Percentiles rank a stretch among this genome's conserved stretches.
These are phyloP conservation scores for Platycercus adscitus DNA, from an alignment of 2,113 vertebrate species.

Conservation along the genomic window DNA sequence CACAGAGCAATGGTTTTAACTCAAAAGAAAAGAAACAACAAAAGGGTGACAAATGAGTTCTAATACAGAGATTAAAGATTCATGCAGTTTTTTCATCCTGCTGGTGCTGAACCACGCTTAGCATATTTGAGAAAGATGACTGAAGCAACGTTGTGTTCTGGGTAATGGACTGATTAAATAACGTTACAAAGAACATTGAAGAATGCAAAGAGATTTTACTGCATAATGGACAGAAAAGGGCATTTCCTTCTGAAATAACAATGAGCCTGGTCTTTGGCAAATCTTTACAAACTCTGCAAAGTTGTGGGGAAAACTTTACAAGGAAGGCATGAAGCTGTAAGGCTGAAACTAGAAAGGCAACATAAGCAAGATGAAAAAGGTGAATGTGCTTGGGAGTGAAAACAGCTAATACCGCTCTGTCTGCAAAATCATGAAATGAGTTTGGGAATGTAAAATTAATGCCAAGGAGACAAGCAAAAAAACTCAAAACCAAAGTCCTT, in stretches of 20 bases:
- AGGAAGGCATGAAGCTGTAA: background rate
- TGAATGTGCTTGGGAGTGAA: background rate
- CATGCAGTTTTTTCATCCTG: background rate
- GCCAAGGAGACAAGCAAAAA: background rate
- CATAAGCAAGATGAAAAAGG: background rate
- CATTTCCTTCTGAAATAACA: background rate
- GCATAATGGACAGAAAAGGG: background rate
- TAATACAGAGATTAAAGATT: background rate
- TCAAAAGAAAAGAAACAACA: background rate
- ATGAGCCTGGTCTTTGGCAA: background rate
- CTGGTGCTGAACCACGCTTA: background rate
- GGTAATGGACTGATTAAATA: conserved; percentile 27
- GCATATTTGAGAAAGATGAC: background rate
- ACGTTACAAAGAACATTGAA: background rate
- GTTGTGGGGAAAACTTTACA: background rate
- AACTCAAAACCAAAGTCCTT: background rate
- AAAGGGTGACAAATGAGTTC: background rate
- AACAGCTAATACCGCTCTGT: fast-evolving
- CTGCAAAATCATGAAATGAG: background rate
- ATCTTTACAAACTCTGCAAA: background rate
- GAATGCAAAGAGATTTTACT: background rate
- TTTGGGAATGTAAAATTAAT: background rate
- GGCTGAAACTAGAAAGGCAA: background rate
- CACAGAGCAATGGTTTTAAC: background rate
- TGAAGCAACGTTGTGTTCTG: background rate